Evolutionary conservation across 2,113 vertebrate species (phyloP).

Genomic region (Theropithecus gelada): DNA sequence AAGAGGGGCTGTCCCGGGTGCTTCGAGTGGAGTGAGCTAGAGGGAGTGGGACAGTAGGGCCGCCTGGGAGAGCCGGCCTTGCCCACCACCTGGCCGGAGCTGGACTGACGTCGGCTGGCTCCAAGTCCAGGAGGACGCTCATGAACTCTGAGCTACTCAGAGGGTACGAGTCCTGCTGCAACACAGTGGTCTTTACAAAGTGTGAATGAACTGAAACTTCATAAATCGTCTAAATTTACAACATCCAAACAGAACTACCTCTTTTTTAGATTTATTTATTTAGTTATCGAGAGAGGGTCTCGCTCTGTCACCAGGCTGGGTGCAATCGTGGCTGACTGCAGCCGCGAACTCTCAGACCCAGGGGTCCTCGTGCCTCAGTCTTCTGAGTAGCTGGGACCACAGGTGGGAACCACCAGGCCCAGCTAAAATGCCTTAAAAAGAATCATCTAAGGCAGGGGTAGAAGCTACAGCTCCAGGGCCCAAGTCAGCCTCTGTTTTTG

Average conservation of each 20-base stretch:
- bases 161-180: not conserved
- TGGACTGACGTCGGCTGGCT: not conserved
- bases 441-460: not conserved
- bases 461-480: not conserved
- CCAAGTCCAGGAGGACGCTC: not conserved
- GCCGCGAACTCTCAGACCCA: no score
- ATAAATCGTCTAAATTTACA: not conserved
- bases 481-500: not conserved
- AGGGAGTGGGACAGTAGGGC: not conserved
- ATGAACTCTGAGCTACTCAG: not conserved
- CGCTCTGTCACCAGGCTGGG: no score
- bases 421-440: not conserved
- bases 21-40: not conserved
- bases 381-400: no score
- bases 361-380: no score
- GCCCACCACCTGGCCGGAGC: not conserved
- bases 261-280: not conserved
- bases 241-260: not conserved
- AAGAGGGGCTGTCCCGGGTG: not conserved
- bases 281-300: no score
- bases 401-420: no score
- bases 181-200: not conserved
- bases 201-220: not conserved
- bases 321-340: no score
- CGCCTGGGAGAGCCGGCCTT: not conserved